phyloP scores from a whole-genome alignment of 2,797 vertebrate species.

The Danio tinwini region DNA sequence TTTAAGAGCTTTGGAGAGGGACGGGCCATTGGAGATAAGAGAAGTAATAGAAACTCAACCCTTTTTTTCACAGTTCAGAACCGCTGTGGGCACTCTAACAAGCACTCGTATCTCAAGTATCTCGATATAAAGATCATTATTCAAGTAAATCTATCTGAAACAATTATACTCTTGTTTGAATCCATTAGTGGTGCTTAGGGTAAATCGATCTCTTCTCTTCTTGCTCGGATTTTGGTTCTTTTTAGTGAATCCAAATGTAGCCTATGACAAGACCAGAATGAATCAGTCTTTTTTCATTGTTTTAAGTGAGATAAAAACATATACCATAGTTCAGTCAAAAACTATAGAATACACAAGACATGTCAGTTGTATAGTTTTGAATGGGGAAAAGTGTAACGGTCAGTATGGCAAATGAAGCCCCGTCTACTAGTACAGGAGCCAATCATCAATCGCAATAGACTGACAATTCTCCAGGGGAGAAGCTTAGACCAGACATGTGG shows the following conservation, averaged over 20 bases:
- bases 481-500: no score
- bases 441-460: no score
- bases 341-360: no score
- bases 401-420: no score
- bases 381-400: no score
- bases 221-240: neutral
- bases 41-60: conserved; percentile 42
- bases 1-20: conserved; percentile 28
- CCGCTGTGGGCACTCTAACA: neutral
- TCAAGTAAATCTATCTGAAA: neutral
- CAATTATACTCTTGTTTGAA: neutral
- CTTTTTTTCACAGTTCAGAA: conserved; percentile 34
- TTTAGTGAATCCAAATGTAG: neutral
- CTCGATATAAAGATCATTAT: conserved; percentile 10
- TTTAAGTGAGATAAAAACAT: no score
- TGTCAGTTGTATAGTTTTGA: no score
- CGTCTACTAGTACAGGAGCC: no score
- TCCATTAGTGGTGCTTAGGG: neutral
- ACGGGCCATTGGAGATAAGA: conserved; percentile 24
- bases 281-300: no score
- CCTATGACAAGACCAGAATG: no score
- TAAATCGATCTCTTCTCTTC: neutral
- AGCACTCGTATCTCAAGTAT: neutral
- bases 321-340: no score
- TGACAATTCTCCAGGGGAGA: no score